Evolutionary conservation across 1,140 invertebrate genomes (phyloP).

Genomic region (Berghia stephanieae): DNA sequence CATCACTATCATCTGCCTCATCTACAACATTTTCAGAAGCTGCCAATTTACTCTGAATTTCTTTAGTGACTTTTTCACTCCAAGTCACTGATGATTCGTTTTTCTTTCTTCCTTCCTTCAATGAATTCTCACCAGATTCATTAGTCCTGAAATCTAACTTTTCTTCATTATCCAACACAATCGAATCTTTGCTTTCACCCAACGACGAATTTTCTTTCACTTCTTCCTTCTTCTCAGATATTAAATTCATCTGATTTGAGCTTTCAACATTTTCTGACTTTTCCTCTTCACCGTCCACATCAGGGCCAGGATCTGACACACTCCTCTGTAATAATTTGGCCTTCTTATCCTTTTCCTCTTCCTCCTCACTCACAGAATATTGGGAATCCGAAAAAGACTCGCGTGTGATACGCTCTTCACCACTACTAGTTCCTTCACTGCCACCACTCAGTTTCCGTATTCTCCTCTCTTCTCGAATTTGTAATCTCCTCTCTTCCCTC

Average conservation of each 20-base stretch:
- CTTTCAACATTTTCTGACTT: not conserved
- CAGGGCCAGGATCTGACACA: conserved; percentile 21
- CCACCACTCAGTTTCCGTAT: conserved; percentile 45
- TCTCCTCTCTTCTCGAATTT: conserved; percentile 29
- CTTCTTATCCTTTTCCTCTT: conserved; percentile 10
- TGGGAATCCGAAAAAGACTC: conserved; percentile 32
- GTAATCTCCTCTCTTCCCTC: conserved; percentile 53
- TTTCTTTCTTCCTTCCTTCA: not conserved
- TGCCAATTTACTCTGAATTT: conserved; percentile 28
- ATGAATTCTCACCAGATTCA: not conserved
- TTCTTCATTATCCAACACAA: not conserved
- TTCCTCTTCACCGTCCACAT: not conserved
- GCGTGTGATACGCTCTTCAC: conserved; percentile 43
- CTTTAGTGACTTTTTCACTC: not conserved
- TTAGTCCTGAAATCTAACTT: conserved; percentile 38
- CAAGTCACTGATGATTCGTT: not conserved
- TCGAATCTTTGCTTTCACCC: not conserved
- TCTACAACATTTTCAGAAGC: conserved; percentile 21
- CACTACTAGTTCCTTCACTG: conserved; percentile 47
- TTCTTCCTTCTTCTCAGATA: not conserved
- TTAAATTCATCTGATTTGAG: not conserved
- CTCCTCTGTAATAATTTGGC: not conserved
- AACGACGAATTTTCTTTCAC: not conserved
- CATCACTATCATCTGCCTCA: conserved; percentile 21
- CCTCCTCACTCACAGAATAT: conserved; percentile 32